These are phyloP conservation scores for Mus pahari DNA, from an alignment of 2,113 vertebrate species.

Conservation along the genomic window DNA sequence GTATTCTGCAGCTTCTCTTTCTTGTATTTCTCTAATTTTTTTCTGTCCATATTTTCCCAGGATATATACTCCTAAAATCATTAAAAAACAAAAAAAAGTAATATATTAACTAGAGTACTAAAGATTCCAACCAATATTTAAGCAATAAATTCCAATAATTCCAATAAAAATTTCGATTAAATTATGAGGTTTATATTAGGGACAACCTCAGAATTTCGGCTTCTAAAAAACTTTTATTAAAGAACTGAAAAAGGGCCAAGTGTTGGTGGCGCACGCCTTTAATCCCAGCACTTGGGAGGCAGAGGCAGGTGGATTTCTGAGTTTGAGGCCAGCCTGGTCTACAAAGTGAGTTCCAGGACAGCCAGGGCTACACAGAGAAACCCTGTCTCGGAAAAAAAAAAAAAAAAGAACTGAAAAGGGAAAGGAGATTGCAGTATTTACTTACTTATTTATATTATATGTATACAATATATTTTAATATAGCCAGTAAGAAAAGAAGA, in stretches of 20 bases:
- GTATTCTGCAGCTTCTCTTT: constrained; percentile 95
- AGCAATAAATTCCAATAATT: neutral
- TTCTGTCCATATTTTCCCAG: constrained; percentile 96
- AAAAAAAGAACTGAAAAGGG: neutral
- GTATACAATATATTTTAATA: constrained; percentile 6
- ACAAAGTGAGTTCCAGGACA: too few relatives aligned
- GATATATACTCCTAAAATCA: constrained; percentile 92
- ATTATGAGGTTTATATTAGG: neutral
- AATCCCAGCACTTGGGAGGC: too few relatives aligned
- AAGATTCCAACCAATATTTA: constrained; percentile 15
- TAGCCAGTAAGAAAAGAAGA: neutral
- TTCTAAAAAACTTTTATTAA: constrained; percentile 53
- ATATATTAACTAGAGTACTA: constrained; percentile 37
- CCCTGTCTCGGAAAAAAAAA: too few relatives aligned
- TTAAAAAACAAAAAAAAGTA: constrained; percentile 50
- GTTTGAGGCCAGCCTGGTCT: too few relatives aligned
- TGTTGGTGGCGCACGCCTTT: too few relatives aligned
- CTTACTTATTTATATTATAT: neutral
- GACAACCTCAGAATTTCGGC: constrained; percentile 45
- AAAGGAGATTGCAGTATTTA: neutral
- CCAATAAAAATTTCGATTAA: neutral
- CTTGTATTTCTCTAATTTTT: constrained; percentile 95
- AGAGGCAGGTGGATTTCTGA: too few relatives aligned
- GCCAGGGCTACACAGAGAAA: too few relatives aligned
- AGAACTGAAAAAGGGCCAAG: neutral